These are phyloP conservation scores for Pandemis corylana DNA, from an alignment of 2,888 invertebrate genomes.

Conservation along the genomic window DNA sequence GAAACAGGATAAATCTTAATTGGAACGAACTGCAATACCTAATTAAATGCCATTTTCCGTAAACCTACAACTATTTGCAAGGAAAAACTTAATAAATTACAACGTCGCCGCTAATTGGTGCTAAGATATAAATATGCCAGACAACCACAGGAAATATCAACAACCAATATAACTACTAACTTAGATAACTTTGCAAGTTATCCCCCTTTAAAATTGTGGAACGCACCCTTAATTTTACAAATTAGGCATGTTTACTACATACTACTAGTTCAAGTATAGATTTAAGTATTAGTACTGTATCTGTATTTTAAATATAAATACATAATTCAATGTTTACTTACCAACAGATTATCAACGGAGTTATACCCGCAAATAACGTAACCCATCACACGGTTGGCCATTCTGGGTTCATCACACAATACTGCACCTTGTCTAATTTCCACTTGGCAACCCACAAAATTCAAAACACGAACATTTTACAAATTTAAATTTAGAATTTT, in stretches of 20 bases:
- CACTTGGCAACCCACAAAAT: constrained; percentile 29
- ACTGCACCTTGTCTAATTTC: not conserved
- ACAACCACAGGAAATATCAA: not conserved
- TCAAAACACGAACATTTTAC: constrained; percentile 29
- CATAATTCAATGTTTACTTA: constrained; percentile 59
- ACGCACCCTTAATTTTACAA: not conserved
- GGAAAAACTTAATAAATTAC: constrained; percentile 10
- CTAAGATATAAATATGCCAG: not conserved
- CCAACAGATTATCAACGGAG: constrained; percentile 85
- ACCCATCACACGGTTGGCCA: constrained; percentile 83
- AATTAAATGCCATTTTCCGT: constrained; percentile 28
- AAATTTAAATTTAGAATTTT: constrained; percentile 36
- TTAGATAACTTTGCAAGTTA: not conserved
- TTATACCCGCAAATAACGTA: constrained; percentile 86
- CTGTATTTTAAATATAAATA: not conserved
- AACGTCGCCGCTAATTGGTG: not conserved
- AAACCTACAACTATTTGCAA: not conserved
- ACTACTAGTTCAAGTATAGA: no score
- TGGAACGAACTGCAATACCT: constrained; percentile 19
- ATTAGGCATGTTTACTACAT: not conserved
- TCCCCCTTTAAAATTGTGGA: not conserved
- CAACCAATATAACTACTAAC: not conserved
- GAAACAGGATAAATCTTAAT: constrained; percentile 32
- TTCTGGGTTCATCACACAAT: constrained; percentile 51
- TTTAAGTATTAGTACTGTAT: no score